Evolutionary conservation across 2,113 vertebrate species (phyloP).

Genomic region (Microtus richardsoni): DNA sequence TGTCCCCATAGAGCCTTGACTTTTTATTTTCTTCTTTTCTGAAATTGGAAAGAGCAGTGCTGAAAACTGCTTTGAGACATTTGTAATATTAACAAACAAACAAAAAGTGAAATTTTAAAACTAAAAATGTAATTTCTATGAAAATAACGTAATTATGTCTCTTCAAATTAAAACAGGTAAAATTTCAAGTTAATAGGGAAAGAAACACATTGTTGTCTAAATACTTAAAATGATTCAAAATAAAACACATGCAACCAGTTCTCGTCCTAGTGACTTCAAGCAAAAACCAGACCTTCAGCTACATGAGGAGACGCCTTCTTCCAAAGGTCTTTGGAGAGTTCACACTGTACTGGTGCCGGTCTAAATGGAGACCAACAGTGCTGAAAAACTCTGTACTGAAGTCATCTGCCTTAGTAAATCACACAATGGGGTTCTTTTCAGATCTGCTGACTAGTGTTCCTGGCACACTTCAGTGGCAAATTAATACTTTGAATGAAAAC

Average conservation of each 20-base stretch:
- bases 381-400: not conserved
- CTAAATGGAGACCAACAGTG: not conserved
- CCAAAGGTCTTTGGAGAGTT: not conserved
- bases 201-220: slow-evolving; percentile 6
- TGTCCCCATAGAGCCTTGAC: not conserved
- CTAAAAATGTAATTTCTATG: slow-evolving; percentile 7
- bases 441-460: not conserved
- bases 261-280: not conserved
- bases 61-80: not conserved
- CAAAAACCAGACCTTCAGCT: not conserved
- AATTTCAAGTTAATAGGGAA: not conserved
- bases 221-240: not conserved
- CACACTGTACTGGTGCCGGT: not conserved
- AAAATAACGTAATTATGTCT: not conserved
- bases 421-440: not conserved
- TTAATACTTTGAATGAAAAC: slow-evolving; percentile 34
- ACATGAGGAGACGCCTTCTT: not conserved
- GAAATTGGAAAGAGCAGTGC: not conserved
- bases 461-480: not conserved
- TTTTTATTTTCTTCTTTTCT: not conserved
- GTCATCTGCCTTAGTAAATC: not conserved
- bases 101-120: not conserved
- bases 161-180: slow-evolving; percentile 39
- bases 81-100: not conserved
- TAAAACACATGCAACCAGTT: not conserved